Evolutionary conservation across 2,888 invertebrate species (phyloP).

Genomic region (Lamellibrachia columna): DNA sequence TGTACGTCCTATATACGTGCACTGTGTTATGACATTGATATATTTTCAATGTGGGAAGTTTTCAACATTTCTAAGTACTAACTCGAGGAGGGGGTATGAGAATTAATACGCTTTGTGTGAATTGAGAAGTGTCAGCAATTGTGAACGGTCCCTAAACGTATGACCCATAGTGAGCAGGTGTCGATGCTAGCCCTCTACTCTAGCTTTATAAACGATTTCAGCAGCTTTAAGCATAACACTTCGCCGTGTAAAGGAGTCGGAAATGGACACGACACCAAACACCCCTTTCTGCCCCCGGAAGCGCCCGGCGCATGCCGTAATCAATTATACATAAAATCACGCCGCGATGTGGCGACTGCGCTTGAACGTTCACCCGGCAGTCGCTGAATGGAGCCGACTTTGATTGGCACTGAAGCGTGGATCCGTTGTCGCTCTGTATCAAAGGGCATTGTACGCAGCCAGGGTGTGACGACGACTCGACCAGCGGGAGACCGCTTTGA

Average conservation of each 20-base stretch:
- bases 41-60: no score
- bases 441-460: background rate
- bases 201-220: background rate
- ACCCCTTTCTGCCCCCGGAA: background rate
- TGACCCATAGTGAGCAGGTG: background rate
- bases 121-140: no score
- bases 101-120: no score
- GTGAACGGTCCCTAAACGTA: background rate
- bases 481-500: background rate
- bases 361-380: background rate
- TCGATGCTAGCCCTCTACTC: background rate
- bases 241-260: background rate
- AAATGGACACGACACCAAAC: background rate
- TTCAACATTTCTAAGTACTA: no score
- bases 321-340: conserved; percentile 3
- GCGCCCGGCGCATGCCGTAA: background rate
- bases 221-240: background rate
- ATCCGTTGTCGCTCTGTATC: background rate
- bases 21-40: no score
- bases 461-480: background rate
- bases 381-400: background rate
- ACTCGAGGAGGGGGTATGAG: no score
- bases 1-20: no score
- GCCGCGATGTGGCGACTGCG: background rate
- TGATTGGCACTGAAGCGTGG: background rate